Evolutionary conservation across 2,797 vertebrate species (phyloP), one percentile per base, ranked within the genome.

Genomic region (Scarus forsteni): DNA sequence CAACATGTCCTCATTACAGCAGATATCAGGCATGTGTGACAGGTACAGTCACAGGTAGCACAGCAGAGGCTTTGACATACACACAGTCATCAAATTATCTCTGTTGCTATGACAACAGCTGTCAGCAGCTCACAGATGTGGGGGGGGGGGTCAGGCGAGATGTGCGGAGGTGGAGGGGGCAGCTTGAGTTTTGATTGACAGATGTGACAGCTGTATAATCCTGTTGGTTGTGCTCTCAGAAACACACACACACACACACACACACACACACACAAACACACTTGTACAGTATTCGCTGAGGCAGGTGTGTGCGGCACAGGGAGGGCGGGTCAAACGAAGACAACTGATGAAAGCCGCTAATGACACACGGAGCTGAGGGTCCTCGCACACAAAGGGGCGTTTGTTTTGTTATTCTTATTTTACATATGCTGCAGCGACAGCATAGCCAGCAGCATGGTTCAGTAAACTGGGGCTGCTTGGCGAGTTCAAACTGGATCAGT

Each of bases 131-230:
- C 67, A 74, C 58, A 70, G 64, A 73, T 61, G 63, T 57, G 60
- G 71, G 49, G 55, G 48, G 11, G 10, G 10, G 18, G 0, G 54
- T n/a, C 15, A 38, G 55, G 62, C 39, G 35, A 63, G 54, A 46
- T 10, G 73, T 68, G 63, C 8, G 56, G 44, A 27, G 86, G 63
- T 50, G 72, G 63, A 64, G 54, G 60, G 57, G 70, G 68, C 77
- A 70, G 75, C 79, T 56, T 46, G 40, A 44, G 78, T 66, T 11
- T 65, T 92, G 92, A 94, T 54, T 87, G 88, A 84, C 88, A 79
- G 82, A 57, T 88, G 73, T 90, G 92, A 92, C 88, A 92, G 88
- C 79, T 88, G 81, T 79, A 88, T 93, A 91, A 93, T 91, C 88
- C 73, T 72, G 69, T 80, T 61, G 60, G 70, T 35, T 16, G 53